Base-by-base conservation (phyloP, 1,140 invertebrate genomes). In the Tachypleus tridentatus region DNA sequence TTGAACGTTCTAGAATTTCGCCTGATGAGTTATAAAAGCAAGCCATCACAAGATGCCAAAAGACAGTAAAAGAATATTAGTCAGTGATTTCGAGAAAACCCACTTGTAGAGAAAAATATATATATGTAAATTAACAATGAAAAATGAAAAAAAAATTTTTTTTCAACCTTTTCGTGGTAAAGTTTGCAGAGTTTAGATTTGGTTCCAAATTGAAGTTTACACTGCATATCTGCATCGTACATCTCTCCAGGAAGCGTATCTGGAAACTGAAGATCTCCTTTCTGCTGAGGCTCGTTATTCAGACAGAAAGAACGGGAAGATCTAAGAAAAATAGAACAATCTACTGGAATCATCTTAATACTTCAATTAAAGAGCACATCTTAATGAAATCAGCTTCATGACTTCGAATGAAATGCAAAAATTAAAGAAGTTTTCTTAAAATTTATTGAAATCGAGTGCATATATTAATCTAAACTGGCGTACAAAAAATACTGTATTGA, bases 201-300 rank as follows among this genome's bases (percentile, higher is more conserved):
- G 7, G 83, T 80, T 6, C 89, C 89, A 76, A 91, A 92, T 71
- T 91, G 87, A 63, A 93, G 80, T 54, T 86, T 82, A 77, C 91
- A 94, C 77, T 95, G 91, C 63, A 87, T 85, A 61, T 88, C 85
- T 5, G 87, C 88, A 74, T 93, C 87, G 77, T 92, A 95, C 78
- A 89, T 86, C 49, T 86, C 87, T 5, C 88, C 88, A 0, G 76
- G 76, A 29, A 77, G 70, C 57, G 72, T 70, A 57, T 75, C 71
- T 4, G 74, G 73, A 61, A 74, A 75, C 60, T 70, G 72, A 10
- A 74, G 69, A 60, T 74, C 73, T 29, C 29, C 29, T 29, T 29
- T 29, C 29, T 29, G 29, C 29, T 29, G 29, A 0, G 75, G 72
- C 61, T 71, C 69, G 60, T 76, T 72, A 7, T 73, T 67, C 49